Conservation (phyloP, 2,113 vertebrate genomes). For the Tetrax tetrax region DNA sequence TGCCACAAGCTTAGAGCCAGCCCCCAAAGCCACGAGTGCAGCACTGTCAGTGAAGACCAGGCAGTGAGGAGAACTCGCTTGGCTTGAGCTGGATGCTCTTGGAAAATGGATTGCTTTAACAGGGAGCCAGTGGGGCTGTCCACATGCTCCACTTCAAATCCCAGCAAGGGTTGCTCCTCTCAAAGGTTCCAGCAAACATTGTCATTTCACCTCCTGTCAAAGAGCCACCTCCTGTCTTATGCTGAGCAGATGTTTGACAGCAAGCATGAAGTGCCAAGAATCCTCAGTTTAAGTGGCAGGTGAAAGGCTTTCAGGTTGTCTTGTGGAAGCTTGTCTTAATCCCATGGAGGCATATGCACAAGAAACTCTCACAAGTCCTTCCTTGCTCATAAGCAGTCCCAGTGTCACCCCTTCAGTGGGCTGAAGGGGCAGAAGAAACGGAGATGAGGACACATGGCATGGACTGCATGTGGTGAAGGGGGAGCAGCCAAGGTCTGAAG, state of each 20-base stretch:
- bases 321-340: background rate
- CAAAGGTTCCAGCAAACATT: background rate
- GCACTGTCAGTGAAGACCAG: background rate
- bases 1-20: background rate
- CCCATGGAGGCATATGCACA: background rate
- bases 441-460: background rate
- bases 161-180: background rate
- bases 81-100: background rate
- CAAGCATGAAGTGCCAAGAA: background rate
- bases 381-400: background rate
- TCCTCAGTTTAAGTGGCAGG: background rate
- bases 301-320: background rate
- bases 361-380: background rate
- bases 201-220: background rate
- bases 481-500: background rate
- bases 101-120: background rate
- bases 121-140: background rate
- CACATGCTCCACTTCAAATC: background rate
- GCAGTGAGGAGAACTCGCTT: background rate
- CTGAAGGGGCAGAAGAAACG: background rate
- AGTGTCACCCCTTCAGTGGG: too few relatives aligned
- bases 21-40: background rate
- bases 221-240: background rate
- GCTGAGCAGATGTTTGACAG: background rate
- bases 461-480: background rate